Evolutionary conservation across 2,888 invertebrate genomes (phyloP).

Genomic region (Lobophora halterata): DNA sequence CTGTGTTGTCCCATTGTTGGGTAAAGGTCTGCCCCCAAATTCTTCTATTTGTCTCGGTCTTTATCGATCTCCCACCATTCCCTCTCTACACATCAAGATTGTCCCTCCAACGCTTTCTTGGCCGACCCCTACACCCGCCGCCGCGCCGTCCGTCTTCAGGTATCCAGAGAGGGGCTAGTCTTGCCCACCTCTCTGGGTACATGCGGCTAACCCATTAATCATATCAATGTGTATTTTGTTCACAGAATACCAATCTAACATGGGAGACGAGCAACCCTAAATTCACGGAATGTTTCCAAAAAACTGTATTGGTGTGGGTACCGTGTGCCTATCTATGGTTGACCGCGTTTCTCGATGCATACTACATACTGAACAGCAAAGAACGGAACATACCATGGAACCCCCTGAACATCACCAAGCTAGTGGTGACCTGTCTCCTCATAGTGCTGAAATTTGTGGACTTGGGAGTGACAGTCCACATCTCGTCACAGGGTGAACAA

Average conservation of each 20-base stretch:
- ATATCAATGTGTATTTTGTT: conserved; percentile 30
- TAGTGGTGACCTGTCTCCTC: conserved; percentile 82
- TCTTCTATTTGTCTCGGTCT: no score
- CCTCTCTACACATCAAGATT: no score
- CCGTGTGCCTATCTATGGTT: conserved; percentile 93
- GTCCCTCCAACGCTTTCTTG: no score
- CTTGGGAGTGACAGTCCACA: conserved; percentile 82
- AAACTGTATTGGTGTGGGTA: conserved; percentile 93
- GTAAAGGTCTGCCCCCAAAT: no score
- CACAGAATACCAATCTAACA: conserved; percentile 87
- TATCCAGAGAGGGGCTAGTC: no score
- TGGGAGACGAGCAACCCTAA: conserved; percentile 93
- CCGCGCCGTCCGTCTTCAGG: no score
- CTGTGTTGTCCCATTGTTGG: no score
- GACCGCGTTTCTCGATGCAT: conserved; percentile 86
- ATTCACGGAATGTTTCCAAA: conserved; percentile 94
- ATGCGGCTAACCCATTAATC: no score
- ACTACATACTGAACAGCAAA: conserved; percentile 88
- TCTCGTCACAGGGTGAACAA: conserved; percentile 69
- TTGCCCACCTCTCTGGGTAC: no score
- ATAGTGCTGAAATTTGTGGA: conserved; percentile 85
- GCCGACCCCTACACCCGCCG: no score
- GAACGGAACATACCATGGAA: conserved; percentile 90
- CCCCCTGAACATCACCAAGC: conserved; percentile 85
- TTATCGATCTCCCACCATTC: no score